Base-by-base conservation (phyloP, 2,888 invertebrate species). In the Calliphora vomitoria region DNA sequence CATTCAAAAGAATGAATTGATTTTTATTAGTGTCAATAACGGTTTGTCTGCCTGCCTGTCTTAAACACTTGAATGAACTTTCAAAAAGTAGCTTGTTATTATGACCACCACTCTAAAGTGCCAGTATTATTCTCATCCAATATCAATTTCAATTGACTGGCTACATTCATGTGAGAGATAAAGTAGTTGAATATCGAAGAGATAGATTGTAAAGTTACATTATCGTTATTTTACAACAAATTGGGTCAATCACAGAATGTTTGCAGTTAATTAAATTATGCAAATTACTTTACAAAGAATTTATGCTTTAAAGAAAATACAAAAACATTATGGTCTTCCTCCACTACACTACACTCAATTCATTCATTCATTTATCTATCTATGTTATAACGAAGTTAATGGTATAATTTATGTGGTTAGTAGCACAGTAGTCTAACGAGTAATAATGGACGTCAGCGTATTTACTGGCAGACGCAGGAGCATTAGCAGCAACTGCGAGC, bases 251-350 rank as follows among this genome's bases (percentile, higher is more conserved):
- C 74, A 58, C 55, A 62, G 25, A 80, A 38, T 83, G 62, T 83
- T 76, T 79, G 44, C 72, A 85, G 71, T 69, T 82, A 82, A 85
- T 82, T 76, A 68, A 80, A 76, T 88, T 85, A 88, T 82, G 80
- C 81, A 87, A 87, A 87, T 87, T 84, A 69, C 76, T 78, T 74
- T 74, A 53, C 60, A 68, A 84, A 84, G 75, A 80, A 47, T 80
- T 71, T 80, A n/a, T 80, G 18, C 35, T 47, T 31, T 31, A 35
- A 47, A 47, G 6, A 31, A 71, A 53, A 47, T 6, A 55, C 11
- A 69, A 55, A 41, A 31, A 35, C 55, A 41, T 62, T 53, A 8
- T 79, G 41, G 69, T 35, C 5, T 68, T 25, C 47, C 60, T 47
- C 38, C 55, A 60, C n/a, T n/a, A n/a, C n/a, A n/a, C n/a, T n/a